Evolutionary conservation across 2,113 vertebrate species (phyloP).

Genomic region (Varanus salvator): DNA sequence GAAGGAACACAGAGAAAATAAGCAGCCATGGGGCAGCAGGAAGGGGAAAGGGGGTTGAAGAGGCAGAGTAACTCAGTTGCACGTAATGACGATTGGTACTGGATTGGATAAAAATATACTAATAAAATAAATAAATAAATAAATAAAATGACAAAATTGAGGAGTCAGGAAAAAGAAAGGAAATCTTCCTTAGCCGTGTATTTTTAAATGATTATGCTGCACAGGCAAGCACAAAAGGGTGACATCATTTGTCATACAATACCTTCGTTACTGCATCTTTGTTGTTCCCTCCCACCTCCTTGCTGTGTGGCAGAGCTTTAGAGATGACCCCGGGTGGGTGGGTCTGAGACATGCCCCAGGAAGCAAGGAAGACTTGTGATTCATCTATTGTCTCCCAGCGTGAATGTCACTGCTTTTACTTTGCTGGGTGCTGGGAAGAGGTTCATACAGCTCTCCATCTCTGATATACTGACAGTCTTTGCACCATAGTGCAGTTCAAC

Average conservation of each 20-base stretch:
- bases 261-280: neutral
- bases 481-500: neutral
- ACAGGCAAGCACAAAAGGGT: neutral
- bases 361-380: neutral
- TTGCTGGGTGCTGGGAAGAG: neutral
- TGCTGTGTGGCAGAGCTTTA: neutral
- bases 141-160: neutral
- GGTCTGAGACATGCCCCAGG: too few species aligned
- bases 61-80: neutral
- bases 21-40: neutral
- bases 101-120: too few species aligned
- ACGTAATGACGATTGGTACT: neutral
- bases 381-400: neutral
- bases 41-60: neutral
- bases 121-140: too few species aligned
- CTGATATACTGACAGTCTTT: neutral
- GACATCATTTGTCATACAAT: neutral
- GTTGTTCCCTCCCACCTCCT: neutral
- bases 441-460: neutral
- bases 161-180: neutral
- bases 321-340: neutral
- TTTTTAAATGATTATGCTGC: neutral
- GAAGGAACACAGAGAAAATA: neutral
- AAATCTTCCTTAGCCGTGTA: neutral
- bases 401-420: too few species aligned